These are phyloP conservation scores for Pachypanchax playfairii DNA, from an alignment of 2,113 vertebrate species.

Conservation along the genomic window DNA sequence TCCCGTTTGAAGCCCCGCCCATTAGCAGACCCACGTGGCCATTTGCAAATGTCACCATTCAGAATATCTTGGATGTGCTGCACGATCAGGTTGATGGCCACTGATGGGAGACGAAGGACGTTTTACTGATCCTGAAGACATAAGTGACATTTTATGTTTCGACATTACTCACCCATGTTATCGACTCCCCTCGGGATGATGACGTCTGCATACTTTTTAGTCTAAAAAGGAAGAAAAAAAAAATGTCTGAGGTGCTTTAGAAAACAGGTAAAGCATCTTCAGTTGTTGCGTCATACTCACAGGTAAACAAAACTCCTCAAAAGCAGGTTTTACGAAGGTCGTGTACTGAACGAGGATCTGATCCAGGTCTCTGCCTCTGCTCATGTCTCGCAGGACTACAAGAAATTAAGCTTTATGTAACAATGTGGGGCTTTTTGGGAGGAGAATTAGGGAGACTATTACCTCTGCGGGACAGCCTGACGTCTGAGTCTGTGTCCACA, in stretches of 20 bases:
- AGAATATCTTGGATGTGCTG: slow-evolving; percentile 99
- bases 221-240: slow-evolving; percentile 81
- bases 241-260: not conserved
- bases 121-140: not conserved
- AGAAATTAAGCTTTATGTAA: too few relatives aligned
- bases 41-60: slow-evolving; percentile 92
- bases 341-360: slow-evolving; percentile 97
- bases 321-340: slow-evolving; percentile 96
- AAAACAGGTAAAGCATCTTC: not conserved
- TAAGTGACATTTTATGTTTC: not conserved
- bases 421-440: too few relatives aligned
- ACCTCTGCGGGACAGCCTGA: slow-evolving; percentile 94
- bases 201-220: slow-evolving; percentile 97
- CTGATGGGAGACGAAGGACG: slow-evolving; percentile 64
- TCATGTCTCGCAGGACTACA: slow-evolving; percentile 93
- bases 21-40: slow-evolving; percentile 84
- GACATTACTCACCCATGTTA: slow-evolving; percentile 90
- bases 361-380: slow-evolving; percentile 91
- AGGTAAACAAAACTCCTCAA: slow-evolving; percentile 97
- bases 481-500: slow-evolving; percentile 95
- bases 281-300: slow-evolving; percentile 66
- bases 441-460: not conserved
- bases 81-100: slow-evolving; percentile 97
- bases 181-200: slow-evolving; percentile 97
- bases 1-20: slow-evolving; percentile 83